Percentiles rank a stretch among this genome's conserved stretches.
Evolutionary conservation across 2,888 invertebrate genomes (phyloP).

Genomic region (Hypselothyrea guttata): DNA sequence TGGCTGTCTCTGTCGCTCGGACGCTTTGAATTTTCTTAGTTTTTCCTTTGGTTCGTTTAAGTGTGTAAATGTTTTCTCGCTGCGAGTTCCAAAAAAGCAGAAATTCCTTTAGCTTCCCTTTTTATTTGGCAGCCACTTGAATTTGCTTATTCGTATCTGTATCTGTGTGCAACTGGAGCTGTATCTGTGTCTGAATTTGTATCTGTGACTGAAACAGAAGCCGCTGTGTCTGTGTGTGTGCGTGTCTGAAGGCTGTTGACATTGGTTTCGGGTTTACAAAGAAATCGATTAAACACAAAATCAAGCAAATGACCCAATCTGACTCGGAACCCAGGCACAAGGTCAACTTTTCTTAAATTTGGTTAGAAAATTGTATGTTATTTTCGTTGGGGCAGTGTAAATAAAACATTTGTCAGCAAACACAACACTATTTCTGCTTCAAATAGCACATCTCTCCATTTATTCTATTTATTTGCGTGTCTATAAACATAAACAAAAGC

Average conservation of each 20-base stretch:
- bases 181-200: constrained; percentile 19
- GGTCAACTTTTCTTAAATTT: constrained; percentile 47
- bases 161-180: constrained; percentile 24
- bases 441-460: neutral
- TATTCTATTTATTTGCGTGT: too few relatives aligned
- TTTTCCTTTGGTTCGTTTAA: constrained; percentile 72
- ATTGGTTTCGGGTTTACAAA: constrained; percentile 80
- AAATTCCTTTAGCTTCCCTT: constrained; percentile 47
- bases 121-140: constrained; percentile 56
- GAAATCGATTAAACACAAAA: constrained; percentile 80
- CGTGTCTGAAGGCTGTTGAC: constrained; percentile 76
- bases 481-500: too few relatives aligned
- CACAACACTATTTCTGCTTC: constrained; percentile 1
- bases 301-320: constrained; percentile 75
- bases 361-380: constrained; percentile 17
- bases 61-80: constrained; percentile 73
- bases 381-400: constrained; percentile 10
- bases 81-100: constrained; percentile 51
- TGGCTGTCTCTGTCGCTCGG: too few relatives aligned
- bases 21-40: constrained; percentile 37
- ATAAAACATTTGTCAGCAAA: constrained; percentile 29
- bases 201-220: constrained; percentile 11
- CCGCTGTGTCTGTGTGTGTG: constrained; percentile 25
- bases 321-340: constrained; percentile 38
- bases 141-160: constrained; percentile 53